These are phyloP conservation scores for Pogoniulus pusillus DNA, from an alignment of 2,797 vertebrate species.

Conservation along the genomic window DNA sequence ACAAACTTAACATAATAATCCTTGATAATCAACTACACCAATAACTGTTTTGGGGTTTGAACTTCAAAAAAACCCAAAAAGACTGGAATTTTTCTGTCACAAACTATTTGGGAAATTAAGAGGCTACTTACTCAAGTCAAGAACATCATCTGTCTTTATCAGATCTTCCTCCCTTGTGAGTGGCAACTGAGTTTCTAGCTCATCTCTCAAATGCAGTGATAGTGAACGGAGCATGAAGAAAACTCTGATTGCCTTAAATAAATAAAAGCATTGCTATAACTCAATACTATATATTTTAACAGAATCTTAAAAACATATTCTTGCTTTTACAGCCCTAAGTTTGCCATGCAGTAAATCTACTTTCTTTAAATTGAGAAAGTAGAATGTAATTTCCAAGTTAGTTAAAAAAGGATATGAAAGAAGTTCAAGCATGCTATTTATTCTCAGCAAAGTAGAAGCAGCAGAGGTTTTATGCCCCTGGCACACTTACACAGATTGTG, in stretches of 20 bases:
- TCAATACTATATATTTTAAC: neutral
- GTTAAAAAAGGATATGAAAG: neutral
- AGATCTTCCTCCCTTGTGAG: conserved; percentile 93
- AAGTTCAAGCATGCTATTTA: neutral
- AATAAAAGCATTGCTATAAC: neutral
- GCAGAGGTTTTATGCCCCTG: neutral
- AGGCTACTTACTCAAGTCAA: conserved; percentile 90
- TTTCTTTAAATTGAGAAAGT: neutral
- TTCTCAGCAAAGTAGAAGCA: neutral
- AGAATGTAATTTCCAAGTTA: neutral
- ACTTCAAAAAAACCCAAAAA: neutral
- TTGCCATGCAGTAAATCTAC: neutral
- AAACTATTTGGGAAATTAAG: neutral
- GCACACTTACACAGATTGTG: neutral
- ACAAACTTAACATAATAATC: neutral
- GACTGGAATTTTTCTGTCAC: neutral
- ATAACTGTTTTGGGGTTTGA: neutral
- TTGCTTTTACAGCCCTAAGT: neutral
- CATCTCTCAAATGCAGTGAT: conserved; percentile 87
- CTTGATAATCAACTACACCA: neutral
- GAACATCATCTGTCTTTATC: conserved; percentile 95
- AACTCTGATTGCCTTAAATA: conserved; percentile 90
- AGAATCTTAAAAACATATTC: neutral
- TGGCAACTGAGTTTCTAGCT: conserved; percentile 93
- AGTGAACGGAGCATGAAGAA: conserved; percentile 96